These are phyloP conservation scores for Todiramphus chloris DNA, from an alignment of 2,113 vertebrate genomes.

Conservation along the genomic window DNA sequence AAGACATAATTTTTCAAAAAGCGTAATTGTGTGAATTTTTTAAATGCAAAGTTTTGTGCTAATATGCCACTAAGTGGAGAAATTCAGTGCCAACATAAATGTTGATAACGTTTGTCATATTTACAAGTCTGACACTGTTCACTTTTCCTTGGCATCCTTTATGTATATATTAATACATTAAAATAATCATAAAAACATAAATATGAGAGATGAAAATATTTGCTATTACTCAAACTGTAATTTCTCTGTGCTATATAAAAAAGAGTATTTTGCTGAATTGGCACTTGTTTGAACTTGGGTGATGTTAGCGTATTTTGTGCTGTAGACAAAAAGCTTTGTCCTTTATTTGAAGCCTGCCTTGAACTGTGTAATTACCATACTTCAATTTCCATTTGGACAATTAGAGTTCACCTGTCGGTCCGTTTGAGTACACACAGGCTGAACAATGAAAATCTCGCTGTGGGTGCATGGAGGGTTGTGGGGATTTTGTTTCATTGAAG, in stretches of 20 bases:
- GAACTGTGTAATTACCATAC: not conserved
- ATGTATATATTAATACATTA: not conserved
- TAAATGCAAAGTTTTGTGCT: conserved; percentile 9
- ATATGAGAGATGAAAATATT: not conserved
- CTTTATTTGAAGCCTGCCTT: not conserved
- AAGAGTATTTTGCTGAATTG: not conserved
- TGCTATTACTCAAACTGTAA: not conserved
- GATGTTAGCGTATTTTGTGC: not conserved
- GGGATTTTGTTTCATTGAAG: not conserved
- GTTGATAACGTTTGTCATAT: not conserved
- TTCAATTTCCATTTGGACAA: conserved; percentile 19
- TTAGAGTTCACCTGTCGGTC: not conserved
- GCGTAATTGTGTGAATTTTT: conserved; percentile 29
- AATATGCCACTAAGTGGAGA: conserved; percentile 5
- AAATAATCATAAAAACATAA: not conserved
- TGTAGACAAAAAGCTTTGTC: not conserved
- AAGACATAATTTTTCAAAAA: not conserved
- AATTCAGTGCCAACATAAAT: conserved; percentile 30
- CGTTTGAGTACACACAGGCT: not conserved
- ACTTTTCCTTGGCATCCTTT: not conserved
- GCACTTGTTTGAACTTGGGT: not conserved
- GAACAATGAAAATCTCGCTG: not conserved
- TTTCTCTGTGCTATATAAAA: not conserved
- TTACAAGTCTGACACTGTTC: conserved; percentile 5
- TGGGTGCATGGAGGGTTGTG: not conserved